Conservation (phyloP, 2,888 invertebrate species). For the Mimumesa dahlbomi region DNA sequence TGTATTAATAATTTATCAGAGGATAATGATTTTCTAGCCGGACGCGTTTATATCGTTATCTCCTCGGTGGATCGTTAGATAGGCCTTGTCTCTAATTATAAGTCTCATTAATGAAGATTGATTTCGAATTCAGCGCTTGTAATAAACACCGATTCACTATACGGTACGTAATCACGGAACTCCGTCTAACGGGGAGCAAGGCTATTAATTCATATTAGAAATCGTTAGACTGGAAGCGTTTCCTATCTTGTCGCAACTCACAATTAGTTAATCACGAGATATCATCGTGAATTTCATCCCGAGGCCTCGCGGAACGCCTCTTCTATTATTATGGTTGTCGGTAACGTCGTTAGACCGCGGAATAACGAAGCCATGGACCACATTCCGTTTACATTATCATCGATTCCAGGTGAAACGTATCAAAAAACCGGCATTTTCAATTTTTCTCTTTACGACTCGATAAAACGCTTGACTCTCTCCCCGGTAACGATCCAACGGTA, state of each 20-base stretch:
- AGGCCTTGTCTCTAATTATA: conserved; percentile 62
- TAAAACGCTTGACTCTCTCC: no score
- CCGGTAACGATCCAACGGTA: no score
- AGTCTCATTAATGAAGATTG: conserved; percentile 66
- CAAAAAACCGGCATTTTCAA: no score
- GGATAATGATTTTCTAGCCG: conserved; percentile 53
- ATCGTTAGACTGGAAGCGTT: conserved; percentile 50
- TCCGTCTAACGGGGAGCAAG: conserved; percentile 34
- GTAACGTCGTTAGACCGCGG: no score
- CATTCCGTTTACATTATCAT: no score
- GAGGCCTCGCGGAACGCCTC: no score
- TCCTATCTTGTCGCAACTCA: conserved; percentile 42
- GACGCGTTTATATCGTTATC: conserved; percentile 29
- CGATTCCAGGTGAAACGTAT: no score
- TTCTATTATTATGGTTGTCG: no score
- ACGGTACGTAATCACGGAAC: conserved; percentile 53
- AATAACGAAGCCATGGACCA: no score
- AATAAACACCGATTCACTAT: conserved; percentile 57
- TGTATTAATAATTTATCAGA: conserved; percentile 25
- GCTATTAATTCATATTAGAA: conserved; percentile 64
- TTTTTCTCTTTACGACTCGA: no score
- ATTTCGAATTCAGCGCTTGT: conserved; percentile 63
- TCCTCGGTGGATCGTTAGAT: conserved; percentile 56
- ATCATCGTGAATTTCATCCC: neutral
- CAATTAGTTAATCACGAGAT: conserved; percentile 58